Evolutionary conservation across 2,113 vertebrate species (phyloP).

Genomic region (Marmota monax): DNA sequence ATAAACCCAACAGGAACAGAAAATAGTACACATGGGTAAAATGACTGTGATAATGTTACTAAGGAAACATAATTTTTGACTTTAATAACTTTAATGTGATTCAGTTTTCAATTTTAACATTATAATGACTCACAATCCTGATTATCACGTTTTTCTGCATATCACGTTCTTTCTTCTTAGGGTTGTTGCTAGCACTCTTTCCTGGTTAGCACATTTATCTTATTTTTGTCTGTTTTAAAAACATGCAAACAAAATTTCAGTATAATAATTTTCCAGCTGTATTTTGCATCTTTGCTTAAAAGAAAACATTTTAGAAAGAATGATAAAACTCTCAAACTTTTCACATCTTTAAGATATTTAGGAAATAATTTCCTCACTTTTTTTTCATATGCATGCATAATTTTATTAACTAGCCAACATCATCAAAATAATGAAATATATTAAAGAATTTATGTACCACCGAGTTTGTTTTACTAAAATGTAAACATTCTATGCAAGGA

Average conservation of each 20-base stretch:
- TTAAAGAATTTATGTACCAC: neutral
- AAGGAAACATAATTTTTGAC: slow-evolving; percentile 60
- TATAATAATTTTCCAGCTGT: slow-evolving; percentile 41
- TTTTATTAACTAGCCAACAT: neutral
- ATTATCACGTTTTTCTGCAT: slow-evolving; percentile 53
- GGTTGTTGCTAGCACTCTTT: slow-evolving; percentile 52
- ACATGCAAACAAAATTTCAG: slow-evolving; percentile 31
- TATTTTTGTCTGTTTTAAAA: slow-evolving; percentile 64
- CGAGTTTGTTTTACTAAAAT: slow-evolving; percentile 33
- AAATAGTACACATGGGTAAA: slow-evolving; percentile 64
- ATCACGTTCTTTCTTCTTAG: slow-evolving; percentile 35
- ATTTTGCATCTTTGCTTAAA: slow-evolving; percentile 51
- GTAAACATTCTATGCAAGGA: neutral
- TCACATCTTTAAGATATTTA: slow-evolving; percentile 10
- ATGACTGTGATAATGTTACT: slow-evolving; percentile 45
- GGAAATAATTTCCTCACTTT: neutral
- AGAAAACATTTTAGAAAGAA: slow-evolving; percentile 40
- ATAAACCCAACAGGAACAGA: slow-evolving; percentile 70
- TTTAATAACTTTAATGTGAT: slow-evolving; percentile 78
- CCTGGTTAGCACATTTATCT: slow-evolving; percentile 66
- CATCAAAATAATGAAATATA: slow-evolving; percentile 2
- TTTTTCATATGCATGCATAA: neutral
- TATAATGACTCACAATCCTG: slow-evolving; percentile 60
- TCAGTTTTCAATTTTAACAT: slow-evolving; percentile 76
- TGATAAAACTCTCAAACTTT: neutral